Conservation (phyloP, 2,888 invertebrate species). For the Kuschelorhynchus macadamiae region DNA sequence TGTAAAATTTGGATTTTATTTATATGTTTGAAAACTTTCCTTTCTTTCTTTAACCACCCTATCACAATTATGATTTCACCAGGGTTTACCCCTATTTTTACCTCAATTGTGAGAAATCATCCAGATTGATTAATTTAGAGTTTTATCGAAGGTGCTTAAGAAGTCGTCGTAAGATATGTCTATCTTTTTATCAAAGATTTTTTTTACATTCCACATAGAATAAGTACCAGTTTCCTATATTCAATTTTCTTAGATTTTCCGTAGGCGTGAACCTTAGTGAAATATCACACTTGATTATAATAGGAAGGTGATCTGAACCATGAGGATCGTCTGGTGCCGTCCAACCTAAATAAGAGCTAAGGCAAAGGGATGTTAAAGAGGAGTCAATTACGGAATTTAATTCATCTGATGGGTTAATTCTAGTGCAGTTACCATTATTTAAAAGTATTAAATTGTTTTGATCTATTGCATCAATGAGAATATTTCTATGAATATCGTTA, state of each 20-base stretch:
- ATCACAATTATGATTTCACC: constrained; percentile 31
- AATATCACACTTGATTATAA: neutral
- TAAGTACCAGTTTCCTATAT: constrained; percentile 9
- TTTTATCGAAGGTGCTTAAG: neutral
- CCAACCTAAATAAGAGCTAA: constrained; percentile 15
- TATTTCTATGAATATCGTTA: neutral
- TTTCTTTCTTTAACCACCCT: constrained; percentile 10
- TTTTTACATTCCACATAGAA: neutral
- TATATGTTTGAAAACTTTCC: constrained; percentile 7
- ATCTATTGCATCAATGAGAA: constrained; percentile 43
- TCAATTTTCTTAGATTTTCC: constrained; percentile 24
- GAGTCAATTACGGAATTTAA: constrained; percentile 2
- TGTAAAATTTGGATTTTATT: constrained; percentile 17
- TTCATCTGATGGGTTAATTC: neutral
- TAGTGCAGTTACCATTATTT: constrained; percentile 17
- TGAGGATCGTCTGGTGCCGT: constrained; percentile 19
- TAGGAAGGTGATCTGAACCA: constrained; percentile 36
- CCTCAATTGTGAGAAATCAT: neutral
- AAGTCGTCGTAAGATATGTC: neutral
- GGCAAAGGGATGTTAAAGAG: constrained; percentile 5
- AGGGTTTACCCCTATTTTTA: constrained; percentile 16
- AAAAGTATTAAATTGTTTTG: constrained; percentile 19
- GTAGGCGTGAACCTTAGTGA: neutral
- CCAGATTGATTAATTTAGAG: neutral
- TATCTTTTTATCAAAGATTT: neutral